Evolutionary conservation across 2,888 invertebrate species (phyloP), one percentile per base, ranked within the genome.

Genomic region (Ryuthela nishihirai): DNA sequence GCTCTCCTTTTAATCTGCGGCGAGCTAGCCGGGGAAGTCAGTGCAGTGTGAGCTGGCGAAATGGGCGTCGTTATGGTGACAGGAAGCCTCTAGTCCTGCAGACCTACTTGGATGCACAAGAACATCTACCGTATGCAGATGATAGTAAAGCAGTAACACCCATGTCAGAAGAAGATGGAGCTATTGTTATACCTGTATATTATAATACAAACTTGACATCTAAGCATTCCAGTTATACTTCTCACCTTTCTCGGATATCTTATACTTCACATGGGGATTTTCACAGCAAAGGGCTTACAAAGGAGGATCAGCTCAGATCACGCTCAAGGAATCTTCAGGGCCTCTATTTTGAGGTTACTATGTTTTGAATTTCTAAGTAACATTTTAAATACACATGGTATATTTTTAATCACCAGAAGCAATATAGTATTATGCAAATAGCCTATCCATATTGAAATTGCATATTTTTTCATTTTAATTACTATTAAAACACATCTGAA

Each of bases 81-180:
- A 84, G 91, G 67, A 93, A 93, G 75, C 94, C 94, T 46, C 81
- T 94, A 71, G 92, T 95, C 67, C 82, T 93, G 68, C 56, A 58
- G 39, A 93, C 93, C 68, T 93, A 93, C 80, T 82, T 92, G 76
- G 94, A 77, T 66, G 72, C 72, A 41, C 72, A 78, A 72, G 91
- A 92, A 79, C 92, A 93, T 77, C 82, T 97, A 72, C 95, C 95
- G 56, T 97, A 92, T 75, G 95, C 94, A 58, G 97, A 97, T 75
- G 97, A 95, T 78, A 94, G 94, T 65, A 91, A 91, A 73, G 95
- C 94, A 66, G 95, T 93, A 59, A 97, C 95, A 63, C 97, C 97
- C 49, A 92, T 94, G 88, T 94, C 93, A 65, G 95, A 95, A 78
- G 95, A 95, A 78, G 93, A 92, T 76, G 92, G 92, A 72, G 90